Base-by-base conservation (phyloP, 2,797 vertebrate genomes). In the Mus caroli region DNA sequence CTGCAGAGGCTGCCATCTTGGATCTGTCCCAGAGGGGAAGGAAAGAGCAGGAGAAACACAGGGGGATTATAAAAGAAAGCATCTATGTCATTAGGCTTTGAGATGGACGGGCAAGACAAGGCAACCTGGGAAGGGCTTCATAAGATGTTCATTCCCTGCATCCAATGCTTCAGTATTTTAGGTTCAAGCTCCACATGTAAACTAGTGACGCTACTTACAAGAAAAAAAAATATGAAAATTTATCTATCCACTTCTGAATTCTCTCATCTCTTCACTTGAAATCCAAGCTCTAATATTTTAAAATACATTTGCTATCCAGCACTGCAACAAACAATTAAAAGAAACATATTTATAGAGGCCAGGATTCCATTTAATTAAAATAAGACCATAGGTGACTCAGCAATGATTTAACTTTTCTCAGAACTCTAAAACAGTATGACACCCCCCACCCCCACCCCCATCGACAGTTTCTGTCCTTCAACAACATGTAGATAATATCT, bases 191-290 rank as follows among this genome's bases (percentile, higher is more conserved):
- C 12, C 15, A 31, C 26, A 75, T 77, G 13, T 13, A 92, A 91
- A 73, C 67, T 54, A 60, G 20, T n/a, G 34, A 31, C 50, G 24
- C 6, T 82, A 88, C 60, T 56, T 84, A 22, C 46, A 71, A 86
- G 13, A 84, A 73, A 22, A 73, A 22, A 26, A 76, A 43, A 34
- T 12, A 79, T 62, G 5, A 52, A 90, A 94, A 82, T 20, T 20
- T 5, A 75, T 88, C 13, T 9, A 69, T 85, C 20, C 7, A 73
- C 43, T 93, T 95, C 34, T 92, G 28, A 56, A 60, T 89, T 83
- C 31, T 73, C 40, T 91, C n/a, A 28, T 40, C 40, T 91, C n/a
- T 75, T 96, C 69, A 76, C 50, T 89, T 91, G 75, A 92, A 94
- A 95, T 80, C 80, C 56, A n/a, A 13, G 2, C 50, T 82, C 79